phyloP scores from a whole-genome alignment of 1,140 invertebrate genomes.

The Brachionus plicatilis region DNA sequence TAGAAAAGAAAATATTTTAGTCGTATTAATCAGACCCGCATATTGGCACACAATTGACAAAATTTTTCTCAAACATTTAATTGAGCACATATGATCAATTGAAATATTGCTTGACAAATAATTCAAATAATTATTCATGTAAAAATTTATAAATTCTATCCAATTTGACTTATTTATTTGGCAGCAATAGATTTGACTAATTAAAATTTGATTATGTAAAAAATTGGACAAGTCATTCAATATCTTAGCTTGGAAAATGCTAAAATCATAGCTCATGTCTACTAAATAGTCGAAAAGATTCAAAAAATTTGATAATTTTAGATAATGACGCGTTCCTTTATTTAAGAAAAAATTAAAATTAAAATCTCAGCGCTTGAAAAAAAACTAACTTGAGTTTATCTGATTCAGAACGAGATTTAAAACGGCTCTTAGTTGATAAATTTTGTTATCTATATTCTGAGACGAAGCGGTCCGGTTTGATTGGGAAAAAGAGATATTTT shows the following conservation, averaged over 20 bases:
- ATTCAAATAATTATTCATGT: constrained; percentile 22
- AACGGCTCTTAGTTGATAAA: constrained; percentile 14
- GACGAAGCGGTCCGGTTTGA: background rate
- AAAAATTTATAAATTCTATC: constrained; percentile 20
- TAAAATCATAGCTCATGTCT: background rate
- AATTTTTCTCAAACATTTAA: background rate
- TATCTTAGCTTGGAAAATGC: background rate
- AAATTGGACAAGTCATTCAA: constrained; percentile 21
- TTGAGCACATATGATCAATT: background rate
- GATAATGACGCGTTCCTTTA: background rate
- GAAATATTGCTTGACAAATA: background rate
- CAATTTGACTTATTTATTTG: background rate
- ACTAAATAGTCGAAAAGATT: background rate
- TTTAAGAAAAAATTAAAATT: background rate
- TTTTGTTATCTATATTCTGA: constrained; percentile 28
- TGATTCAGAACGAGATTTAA: background rate
- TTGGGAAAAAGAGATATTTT: background rate
- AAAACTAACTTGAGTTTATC: constrained; percentile 16
- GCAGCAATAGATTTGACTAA: background rate
- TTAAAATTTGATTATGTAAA: background rate
- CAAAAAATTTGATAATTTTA: constrained; percentile 1
- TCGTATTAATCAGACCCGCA: background rate
- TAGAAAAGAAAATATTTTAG: background rate
- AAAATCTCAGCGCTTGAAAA: background rate
- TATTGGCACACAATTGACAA: background rate